Evolutionary conservation across 2,113 vertebrate species (phyloP), one percentile per base, ranked within the genome.

Genomic region (Myodes glareolus): DNA sequence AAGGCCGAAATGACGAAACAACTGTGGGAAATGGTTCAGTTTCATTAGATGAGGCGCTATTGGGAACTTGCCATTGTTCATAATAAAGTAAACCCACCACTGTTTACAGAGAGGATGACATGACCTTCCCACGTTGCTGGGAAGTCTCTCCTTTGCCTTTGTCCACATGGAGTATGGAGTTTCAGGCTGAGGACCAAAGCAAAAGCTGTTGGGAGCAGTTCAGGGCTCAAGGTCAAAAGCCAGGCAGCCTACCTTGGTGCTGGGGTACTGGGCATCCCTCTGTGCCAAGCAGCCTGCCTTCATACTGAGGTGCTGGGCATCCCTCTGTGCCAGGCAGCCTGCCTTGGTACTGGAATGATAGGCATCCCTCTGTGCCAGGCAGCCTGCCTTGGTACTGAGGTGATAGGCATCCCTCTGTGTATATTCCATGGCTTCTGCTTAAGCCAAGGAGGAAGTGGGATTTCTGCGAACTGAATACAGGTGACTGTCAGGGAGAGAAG

Each of bases 201-300:
- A 70, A 70, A 75, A 47, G 25, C 39, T 12, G 3, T 55, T 58
- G 36, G 52, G 13, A 63, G 12, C 3, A 0, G 19, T 1, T 39
- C 75, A 14, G 1, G 19, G 75, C 29, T 17, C 1, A 45, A 78
- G 63, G 29, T 4, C n/a, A 23, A 14, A 45, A 5, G 7, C 4
- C 11, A 21, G 55, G 33, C 87, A 84, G 39, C 47, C 78, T 27
- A 14, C 27, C 17, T 9, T 3, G n/a, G 73, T 65, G 21, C 61
- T 0, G 0, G 6, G 55, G 29, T n/a, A n/a, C n/a, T n/a, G n/a
- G 31, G 13, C 5, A 19, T 76, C 25, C 23, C 65, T 45, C 39
- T 36, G 29, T 42, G 21, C 23, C 47, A 50, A 7, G 7, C 47
- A 50, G 17, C 55, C 55, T 58, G 55, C 13, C 50, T 50, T 50